Evolutionary conservation across 35 echinoderm and acorn worm genomes (phyloP).

Genomic region (Holothuria glaberrima): DNA sequence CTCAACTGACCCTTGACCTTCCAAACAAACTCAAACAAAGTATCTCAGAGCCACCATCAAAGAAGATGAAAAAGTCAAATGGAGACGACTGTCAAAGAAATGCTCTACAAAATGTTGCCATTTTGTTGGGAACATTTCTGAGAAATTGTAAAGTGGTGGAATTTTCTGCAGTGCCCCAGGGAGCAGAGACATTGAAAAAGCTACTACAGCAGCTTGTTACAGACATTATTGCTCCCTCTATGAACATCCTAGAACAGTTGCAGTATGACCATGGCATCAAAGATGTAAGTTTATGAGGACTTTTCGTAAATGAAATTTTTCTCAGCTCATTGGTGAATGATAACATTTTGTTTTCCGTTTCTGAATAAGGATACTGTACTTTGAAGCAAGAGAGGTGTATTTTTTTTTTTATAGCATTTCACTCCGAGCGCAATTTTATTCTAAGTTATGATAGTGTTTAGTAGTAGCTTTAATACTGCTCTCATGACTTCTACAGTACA

Average conservation of each 20-base stretch:
- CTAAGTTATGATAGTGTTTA: too few relatives aligned
- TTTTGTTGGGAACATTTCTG: not conserved
- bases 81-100: not conserved
- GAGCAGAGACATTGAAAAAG: slow-evolving; percentile 1
- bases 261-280: not conserved
- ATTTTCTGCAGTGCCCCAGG: slow-evolving; percentile 20
- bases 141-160: slow-evolving; percentile 49
- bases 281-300: not conserved
- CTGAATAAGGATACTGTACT: too few relatives aligned
- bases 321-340: not conserved
- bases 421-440: too few relatives aligned
- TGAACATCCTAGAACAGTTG: not conserved
- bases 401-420: too few relatives aligned
- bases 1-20: not conserved
- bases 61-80: slow-evolving; percentile 4
- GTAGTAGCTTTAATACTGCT: too few relatives aligned
- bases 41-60: not conserved
- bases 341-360: too few relatives aligned
- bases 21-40: not conserved
- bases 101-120: not conserved
- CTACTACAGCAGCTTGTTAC: slow-evolving; percentile 7
- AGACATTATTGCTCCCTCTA: slow-evolving; percentile 10
- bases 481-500: too few relatives aligned
- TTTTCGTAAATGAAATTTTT: not conserved
- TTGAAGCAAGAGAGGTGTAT: too few relatives aligned